phyloP scores from a whole-genome alignment of 2,888 invertebrate species.

The Melanophora roralis region DNA sequence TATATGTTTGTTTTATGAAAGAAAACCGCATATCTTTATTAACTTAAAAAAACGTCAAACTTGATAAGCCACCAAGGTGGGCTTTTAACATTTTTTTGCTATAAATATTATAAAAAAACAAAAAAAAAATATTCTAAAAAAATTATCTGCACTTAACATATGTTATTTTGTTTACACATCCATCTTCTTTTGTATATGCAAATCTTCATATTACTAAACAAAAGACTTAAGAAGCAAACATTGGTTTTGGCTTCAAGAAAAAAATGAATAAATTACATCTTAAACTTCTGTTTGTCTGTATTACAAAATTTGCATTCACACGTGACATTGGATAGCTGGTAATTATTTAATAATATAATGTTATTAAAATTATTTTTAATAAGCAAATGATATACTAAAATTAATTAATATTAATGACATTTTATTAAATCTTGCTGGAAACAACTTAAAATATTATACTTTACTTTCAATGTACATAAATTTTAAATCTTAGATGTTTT shows the following conservation, averaged over 20 bases:
- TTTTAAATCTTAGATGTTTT: too few relatives aligned
- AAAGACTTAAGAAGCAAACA: conserved; percentile 50
- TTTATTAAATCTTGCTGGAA: neutral
- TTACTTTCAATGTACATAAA: too few relatives aligned
- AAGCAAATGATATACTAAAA: conserved; percentile 32
- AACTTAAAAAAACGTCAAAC: conserved; percentile 32
- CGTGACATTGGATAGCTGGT: conserved; percentile 42
- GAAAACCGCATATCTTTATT: conserved; percentile 51
- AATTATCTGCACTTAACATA: too few relatives aligned
- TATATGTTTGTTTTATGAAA: conserved; percentile 25
- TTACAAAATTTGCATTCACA: conserved; percentile 33
- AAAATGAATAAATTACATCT: too few relatives aligned
- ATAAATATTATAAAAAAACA: conserved; percentile 9
- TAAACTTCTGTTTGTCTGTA: neutral
- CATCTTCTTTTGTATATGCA: neutral
- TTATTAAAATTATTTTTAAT: conserved; percentile 48
- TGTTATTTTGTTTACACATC: too few relatives aligned
- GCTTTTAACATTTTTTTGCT: conserved; percentile 13
- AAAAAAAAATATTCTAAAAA: too few relatives aligned
- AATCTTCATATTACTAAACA: neutral
- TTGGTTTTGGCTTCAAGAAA: conserved; percentile 2
- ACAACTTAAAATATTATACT: too few relatives aligned
- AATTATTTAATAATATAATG: conserved; percentile 47
- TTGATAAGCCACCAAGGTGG: conserved; percentile 44
- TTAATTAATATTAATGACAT: conserved; percentile 8